phyloP scores from a whole-genome alignment of 2,797 vertebrate species.

The Sorex maritimensis region DNA sequence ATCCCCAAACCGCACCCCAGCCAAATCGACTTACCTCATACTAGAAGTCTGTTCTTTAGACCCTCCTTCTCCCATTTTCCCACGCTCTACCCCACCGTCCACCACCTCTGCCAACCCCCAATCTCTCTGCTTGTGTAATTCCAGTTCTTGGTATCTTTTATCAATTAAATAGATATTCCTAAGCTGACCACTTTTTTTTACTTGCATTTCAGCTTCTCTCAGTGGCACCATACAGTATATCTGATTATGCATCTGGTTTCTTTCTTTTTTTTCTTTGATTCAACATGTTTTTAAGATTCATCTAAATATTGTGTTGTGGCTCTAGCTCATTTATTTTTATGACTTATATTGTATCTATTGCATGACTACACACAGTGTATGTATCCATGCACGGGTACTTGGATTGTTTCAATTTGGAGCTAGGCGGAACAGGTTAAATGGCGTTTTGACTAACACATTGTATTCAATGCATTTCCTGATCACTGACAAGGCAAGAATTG shows the following conservation, averaged over 20 bases:
- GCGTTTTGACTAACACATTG: neutral
- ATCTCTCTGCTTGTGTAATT: neutral
- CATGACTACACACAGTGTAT: neutral
- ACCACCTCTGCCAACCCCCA: neutral
- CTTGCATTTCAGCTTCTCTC: neutral
- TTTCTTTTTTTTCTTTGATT: neutral
- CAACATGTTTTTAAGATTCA: slow-evolving; percentile 24
- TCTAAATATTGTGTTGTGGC: neutral
- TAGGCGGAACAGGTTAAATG: neutral
- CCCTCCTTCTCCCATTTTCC: neutral
- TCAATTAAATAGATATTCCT: neutral
- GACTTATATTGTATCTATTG: neutral
- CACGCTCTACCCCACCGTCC: neutral
- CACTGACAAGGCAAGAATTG: neutral
- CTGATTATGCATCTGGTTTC: neutral
- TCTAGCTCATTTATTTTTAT: slow-evolving; percentile 36
- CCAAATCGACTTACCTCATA: neutral
- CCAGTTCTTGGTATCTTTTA: neutral
- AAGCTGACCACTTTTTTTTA: neutral
- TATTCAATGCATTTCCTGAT: slow-evolving; percentile 21
- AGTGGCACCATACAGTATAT: neutral
- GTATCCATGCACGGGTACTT: neutral
- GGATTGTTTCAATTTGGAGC: neutral
- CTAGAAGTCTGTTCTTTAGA: neutral
- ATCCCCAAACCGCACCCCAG: neutral